Base-by-base conservation (phyloP, 2,888 invertebrate species). In the Mythimna ferrago region DNA sequence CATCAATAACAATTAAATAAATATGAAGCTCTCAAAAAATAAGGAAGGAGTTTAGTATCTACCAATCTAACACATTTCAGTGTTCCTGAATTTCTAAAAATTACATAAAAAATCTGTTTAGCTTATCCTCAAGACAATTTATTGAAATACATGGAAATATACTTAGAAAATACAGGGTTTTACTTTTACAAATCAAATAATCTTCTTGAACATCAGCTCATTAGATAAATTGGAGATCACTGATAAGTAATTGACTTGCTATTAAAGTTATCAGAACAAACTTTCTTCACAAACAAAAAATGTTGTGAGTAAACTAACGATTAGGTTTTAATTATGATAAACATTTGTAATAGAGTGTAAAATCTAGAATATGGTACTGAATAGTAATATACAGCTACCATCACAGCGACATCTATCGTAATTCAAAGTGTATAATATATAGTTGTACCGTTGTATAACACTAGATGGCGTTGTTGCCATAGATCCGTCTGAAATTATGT, bases 381-480 rank as follows among this genome's bases (percentile, higher is more conserved):
- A 53, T n/a, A 53, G n/a, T 0, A 53, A 53, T 10, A n/a, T n/a
- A 4, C 7, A 7, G 32, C 57, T 10, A 10, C 19, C 7, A n/a
- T 38, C 0, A n/a, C 60, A 83, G 82, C 86, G 89, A 84, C 91
- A 90, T 89, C 91, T 91, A 87, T 58, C 51, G 26, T 51, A 48
- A 75, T 73, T n/a, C 66, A 56, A 5, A 72, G 64, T 57, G 7
- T 21, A 1, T 11, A 44, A 14, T 16, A 1, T 51, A 26, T 56
- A 58, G n/a, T 38, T 51, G 14, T 65, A 19, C 9, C 21, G 16
- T 58, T 21, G 1, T 19, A 5, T 3, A 6, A 41, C 19, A 63
- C 84, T 88, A 92, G 92, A 86, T 91, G 91, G 90, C 91, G 88
- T 73, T 86, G 74, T 74, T 51, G n/a, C 38, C 21, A 19, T 41